phyloP scores from a whole-genome alignment of 2,888 invertebrate genomes.

The Drosophila ustulata region DNA sequence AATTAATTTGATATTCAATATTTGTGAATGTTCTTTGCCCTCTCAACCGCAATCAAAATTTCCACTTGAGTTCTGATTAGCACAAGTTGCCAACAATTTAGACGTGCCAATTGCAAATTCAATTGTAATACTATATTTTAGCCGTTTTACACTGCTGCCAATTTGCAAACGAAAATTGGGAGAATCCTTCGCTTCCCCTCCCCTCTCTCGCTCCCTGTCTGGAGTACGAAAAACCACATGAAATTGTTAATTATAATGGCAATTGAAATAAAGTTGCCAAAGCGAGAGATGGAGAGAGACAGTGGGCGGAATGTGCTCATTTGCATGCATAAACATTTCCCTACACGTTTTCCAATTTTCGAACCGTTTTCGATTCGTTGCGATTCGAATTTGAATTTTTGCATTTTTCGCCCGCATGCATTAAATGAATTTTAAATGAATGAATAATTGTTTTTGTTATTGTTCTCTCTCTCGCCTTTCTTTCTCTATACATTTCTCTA shows the following conservation, averaged over 20 bases:
- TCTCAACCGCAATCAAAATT: constrained; percentile 25
- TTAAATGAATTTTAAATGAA: constrained; percentile 60
- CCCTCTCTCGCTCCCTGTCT: background rate
- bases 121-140: background rate
- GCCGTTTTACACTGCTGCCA: no score
- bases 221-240: constrained; percentile 50
- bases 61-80: constrained; percentile 42
- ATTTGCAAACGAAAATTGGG: no score
- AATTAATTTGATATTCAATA: background rate
- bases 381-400: constrained; percentile 8
- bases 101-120: constrained; percentile 21
- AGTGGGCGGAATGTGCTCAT: constrained; percentile 38
- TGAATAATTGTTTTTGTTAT: constrained; percentile 32
- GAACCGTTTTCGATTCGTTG: constrained; percentile 23
- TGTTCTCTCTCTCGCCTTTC: background rate
- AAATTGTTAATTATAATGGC: constrained; percentile 75
- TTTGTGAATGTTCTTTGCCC: constrained; percentile 12
- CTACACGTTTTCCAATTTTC: constrained; percentile 14
- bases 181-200: background rate
- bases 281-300: constrained; percentile 7
- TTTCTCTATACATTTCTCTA: background rate
- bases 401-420: constrained; percentile 32
- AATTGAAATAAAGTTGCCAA: constrained; percentile 60
- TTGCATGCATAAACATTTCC: constrained; percentile 60
- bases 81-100: constrained; percentile 16